Base-by-base conservation (phyloP, 2,888 invertebrate genomes). In the Schizaphis graminum region DNA sequence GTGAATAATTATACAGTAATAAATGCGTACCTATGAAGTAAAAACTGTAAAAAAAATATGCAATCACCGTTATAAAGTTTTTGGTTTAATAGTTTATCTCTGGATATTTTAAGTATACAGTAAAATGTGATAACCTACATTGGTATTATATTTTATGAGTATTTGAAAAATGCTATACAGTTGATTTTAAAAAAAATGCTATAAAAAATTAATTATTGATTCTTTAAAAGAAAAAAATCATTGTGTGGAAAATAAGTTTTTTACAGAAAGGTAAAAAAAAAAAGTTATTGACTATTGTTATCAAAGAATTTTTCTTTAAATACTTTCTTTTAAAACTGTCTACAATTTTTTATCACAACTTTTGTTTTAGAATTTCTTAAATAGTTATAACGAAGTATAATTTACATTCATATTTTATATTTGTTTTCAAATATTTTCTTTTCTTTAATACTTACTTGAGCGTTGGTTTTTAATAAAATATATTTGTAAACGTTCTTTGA, bases 401-500 rank as follows among this genome's bases (percentile, higher is more conserved):
- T 35, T 35, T 21, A 77, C 8, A 35, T 77, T 35, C 35, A 77
- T 77, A 77, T 35, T 77, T 77, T 7, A 77, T 77, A 47, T 86
- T 28, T 13, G 28, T 86, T 86, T 61, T 28, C 57, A 21, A 89
- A 89, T 57, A 41, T 49, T 88, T 88, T 24, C 0, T 28, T 61
- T 89, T 85, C 41, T 53, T 56, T n/a, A 47, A 49, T 61, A 98
- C 99, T 99, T 97, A 99, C 99, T 99, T 96, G 99, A 99, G 97
- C 99, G 97, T 97, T 99, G 99, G 97, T 99, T 99, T 96, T 99
- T 99, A 96, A 99, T 98, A 97, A 99, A 99, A 97, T 99, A 99
- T 95, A 99, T 97, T 97, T 99, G 99, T 96, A 99, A 98, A 96
- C 99, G 97, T 97, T 99, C 99, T 97, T 99, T 99, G 96, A 99